These are phyloP conservation scores for Drosophila sproati DNA, from an alignment of 1,140 invertebrate species.

Conservation along the genomic window DNA sequence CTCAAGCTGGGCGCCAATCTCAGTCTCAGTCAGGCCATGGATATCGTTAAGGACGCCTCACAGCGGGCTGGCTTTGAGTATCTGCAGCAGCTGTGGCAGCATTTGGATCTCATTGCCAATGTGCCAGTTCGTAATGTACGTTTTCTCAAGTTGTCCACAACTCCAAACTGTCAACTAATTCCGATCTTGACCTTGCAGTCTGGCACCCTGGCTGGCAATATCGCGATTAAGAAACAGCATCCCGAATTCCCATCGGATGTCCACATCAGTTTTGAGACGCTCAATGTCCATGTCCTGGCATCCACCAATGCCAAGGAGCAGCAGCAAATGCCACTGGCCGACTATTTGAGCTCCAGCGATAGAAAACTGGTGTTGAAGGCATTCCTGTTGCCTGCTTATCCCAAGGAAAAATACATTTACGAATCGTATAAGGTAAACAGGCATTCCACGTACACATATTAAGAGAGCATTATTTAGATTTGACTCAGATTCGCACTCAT, in stretches of 20 bases:
- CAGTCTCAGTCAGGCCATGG: constrained; percentile 88
- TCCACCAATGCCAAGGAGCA: constrained; percentile 40
- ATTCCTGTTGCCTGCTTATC: constrained; percentile 64
- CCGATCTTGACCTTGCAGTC: constrained; percentile 64
- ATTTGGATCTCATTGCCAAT: constrained; percentile 89
- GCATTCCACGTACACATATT: background rate
- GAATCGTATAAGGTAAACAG: constrained; percentile 86
- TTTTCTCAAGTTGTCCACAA: background rate
- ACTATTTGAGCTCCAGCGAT: constrained; percentile 49
- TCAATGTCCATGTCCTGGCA: constrained; percentile 85
- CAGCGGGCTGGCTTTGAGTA: constrained; percentile 86
- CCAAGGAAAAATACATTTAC: constrained; percentile 64
- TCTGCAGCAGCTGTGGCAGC: constrained; percentile 84
- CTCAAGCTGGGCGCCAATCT: constrained; percentile 88
- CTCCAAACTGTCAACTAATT: too few species aligned
- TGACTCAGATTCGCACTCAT: too few species aligned
- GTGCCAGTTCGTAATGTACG: constrained; percentile 89
- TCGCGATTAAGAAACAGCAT: constrained; percentile 90
- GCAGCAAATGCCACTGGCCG: constrained; percentile 54
- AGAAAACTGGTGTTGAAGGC: constrained; percentile 60
- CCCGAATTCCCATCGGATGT: constrained; percentile 91
- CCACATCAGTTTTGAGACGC: constrained; percentile 89
- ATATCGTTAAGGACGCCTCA: constrained; percentile 86
- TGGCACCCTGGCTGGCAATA: constrained; percentile 91
- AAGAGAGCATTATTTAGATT: too few species aligned